Evolutionary conservation across 2,113 vertebrate species (phyloP).

Genomic region (Penelope pileata): DNA sequence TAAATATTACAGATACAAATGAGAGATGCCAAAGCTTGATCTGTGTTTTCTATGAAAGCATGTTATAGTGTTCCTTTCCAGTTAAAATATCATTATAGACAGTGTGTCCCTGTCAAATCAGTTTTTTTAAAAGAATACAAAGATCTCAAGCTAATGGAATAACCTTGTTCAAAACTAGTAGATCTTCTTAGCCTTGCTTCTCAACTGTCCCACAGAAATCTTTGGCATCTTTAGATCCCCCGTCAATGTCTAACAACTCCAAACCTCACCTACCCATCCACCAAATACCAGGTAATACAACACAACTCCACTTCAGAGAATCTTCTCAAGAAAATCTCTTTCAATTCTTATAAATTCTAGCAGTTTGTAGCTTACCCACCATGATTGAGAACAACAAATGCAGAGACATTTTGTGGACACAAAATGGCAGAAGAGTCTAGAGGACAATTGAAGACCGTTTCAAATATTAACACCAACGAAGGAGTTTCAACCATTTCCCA

Average conservation of each 20-base stretch:
- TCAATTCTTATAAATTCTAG: neutral
- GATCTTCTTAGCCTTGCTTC: neutral
- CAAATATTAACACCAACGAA: neutral
- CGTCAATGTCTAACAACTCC: neutral
- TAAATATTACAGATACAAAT: slow-evolving; percentile 2
- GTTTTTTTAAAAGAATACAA: neutral
- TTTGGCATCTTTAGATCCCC: neutral
- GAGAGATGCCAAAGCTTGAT: neutral
- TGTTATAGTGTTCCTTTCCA: neutral
- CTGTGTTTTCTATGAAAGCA: neutral
- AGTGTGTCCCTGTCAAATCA: neutral
- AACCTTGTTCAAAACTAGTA: neutral
- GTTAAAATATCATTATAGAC: neutral
- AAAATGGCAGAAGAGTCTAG: neutral
- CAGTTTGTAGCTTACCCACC: neutral
- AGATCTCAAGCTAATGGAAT: neutral
- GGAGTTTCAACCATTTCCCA: neutral
- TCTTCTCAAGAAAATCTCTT: neutral
- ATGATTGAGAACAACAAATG: neutral
- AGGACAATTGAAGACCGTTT: neutral
- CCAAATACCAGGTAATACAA: neutral
- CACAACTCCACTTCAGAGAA: neutral
- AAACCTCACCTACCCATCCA: neutral
- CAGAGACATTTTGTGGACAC: neutral
- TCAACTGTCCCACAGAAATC: neutral